Percentiles rank a stretch among this genome's conserved stretches.
These are phyloP conservation scores for Sepiola atlantica DNA, from an alignment of 2,888 invertebrate species.

Conservation along the genomic window DNA sequence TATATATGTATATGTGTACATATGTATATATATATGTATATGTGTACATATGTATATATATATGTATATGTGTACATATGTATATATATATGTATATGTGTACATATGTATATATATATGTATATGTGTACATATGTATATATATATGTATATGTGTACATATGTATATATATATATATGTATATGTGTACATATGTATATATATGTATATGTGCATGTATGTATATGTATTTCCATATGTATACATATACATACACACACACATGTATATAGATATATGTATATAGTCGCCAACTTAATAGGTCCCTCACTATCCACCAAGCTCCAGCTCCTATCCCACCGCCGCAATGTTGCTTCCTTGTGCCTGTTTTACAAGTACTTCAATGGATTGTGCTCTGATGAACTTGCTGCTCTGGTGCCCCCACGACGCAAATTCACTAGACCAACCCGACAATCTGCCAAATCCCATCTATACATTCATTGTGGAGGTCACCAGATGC, in stretches of 20 bases:
- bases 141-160: neutral
- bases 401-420: no score
- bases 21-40: neutral
- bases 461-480: no score
- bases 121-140: neutral
- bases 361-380: no score
- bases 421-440: no score
- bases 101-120: neutral
- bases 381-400: no score
- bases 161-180: neutral
- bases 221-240: neutral
- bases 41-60: neutral
- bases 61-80: neutral
- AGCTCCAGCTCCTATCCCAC: no score
- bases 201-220: neutral
- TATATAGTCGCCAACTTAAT: no score
- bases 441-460: no score
- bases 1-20: no score
- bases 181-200: neutral
- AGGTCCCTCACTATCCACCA: no score
- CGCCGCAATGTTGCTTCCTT: no score
- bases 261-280: neutral
- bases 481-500: no score
- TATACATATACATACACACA: neutral
- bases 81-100: neutral